A percentile compares a stretch with the other conserved stretches of the same genome.
phyloP scores from a whole-genome alignment of 2,888 invertebrate species.

The Microctonus hyperodae region DNA sequence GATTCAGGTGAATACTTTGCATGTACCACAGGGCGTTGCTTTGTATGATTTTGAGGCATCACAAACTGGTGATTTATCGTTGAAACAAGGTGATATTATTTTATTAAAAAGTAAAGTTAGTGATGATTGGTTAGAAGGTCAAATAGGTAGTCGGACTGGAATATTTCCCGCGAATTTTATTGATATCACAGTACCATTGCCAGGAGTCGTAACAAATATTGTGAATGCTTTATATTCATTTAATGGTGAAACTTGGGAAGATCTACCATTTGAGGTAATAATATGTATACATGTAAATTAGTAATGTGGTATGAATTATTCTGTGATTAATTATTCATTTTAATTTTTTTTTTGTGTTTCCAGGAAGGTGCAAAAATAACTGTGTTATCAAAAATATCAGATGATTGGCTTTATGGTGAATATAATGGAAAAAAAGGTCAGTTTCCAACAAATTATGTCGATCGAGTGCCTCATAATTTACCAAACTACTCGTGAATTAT shows the following conservation, averaged over 20 bases:
- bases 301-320: neutral
- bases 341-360: conserved; percentile 31
- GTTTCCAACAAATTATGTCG: conserved; percentile 81
- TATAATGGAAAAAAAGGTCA: conserved; percentile 74
- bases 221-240: conserved; percentile 79
- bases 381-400: conserved; percentile 73
- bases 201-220: conserved; percentile 55
- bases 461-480: conserved; percentile 66
- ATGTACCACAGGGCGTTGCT: conserved; percentile 77
- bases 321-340: neutral
- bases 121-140: conserved; percentile 82
- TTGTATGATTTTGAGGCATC: conserved; percentile 79
- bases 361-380: conserved; percentile 71
- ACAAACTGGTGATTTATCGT: conserved; percentile 79
- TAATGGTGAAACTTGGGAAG: conserved; percentile 69
- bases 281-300: neutral
- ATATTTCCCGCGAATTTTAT: conserved; percentile 85
- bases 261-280: conserved; percentile 67
- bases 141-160: conserved; percentile 74
- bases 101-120: conserved; percentile 75
- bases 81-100: conserved; percentile 80
- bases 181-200: conserved; percentile 76
- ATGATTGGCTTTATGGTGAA: conserved; percentile 82
- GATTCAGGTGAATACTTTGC: conserved; percentile 16
- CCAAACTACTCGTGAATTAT: conserved; percentile 36